Base-by-base conservation (phyloP, 35 echinoderm and acorn worm species). In the Amphiura filiformis region DNA sequence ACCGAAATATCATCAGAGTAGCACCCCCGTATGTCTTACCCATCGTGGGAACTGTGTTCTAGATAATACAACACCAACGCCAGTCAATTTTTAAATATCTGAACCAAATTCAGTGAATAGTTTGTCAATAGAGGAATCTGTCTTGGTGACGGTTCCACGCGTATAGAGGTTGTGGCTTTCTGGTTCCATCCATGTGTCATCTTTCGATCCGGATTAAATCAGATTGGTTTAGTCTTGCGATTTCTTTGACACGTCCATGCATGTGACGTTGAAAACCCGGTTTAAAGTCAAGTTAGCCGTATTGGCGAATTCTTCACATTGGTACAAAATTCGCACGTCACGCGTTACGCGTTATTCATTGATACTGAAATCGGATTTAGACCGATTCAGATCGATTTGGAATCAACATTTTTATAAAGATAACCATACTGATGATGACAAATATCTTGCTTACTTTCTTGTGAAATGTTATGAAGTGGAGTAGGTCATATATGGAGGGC, bases 31-130 rank as follows among this genome's bases (percentile, higher is more conserved):
- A 70, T n/a, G 26, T 4, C 1, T 23, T 18, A 23, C 26, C 15
- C 26, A 70, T n/a, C 61, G 61, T 70, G 61, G 61, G 61, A 70
- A 70, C 26, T 23, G 11, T 70, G 61, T 1, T 23, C 61, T 70
- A 70, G 61, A 70, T 70, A 70, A n/a, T 20, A 18, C 15, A 70
- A 70, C 61, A n/a, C 61, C 26, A n/a, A 70, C 26, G 61, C 17
- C 28, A 26, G 15, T 70, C 61, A 70, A 70, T 26, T 70, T 70
- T 70, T 70, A 70, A 70, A 70, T 70, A 70, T 70, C 7, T 70
- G 61, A 70, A 70, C 61, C 61, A 70, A 70, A 70, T 70, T 70
- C 61, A 70, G 9, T 70, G 61, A 70, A 70, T 70, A 70, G 26
- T 70, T 70, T 70, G 61, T 70, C 61, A 70, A 70, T 70, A 30